Conservation (phyloP, 1,140 invertebrate species). For the Pristionchus pacificus region DNA sequence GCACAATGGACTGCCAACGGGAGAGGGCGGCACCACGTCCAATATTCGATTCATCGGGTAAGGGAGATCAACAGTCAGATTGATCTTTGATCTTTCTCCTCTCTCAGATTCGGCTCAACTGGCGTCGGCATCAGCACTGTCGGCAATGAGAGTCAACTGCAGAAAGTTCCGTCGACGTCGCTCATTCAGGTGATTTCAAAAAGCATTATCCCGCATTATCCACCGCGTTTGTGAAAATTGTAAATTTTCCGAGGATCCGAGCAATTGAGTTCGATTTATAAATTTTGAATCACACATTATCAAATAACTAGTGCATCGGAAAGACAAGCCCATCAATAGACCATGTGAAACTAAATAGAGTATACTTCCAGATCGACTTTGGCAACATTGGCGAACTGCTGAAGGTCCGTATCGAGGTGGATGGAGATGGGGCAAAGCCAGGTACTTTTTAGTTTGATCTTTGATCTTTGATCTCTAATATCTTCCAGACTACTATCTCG, state of each 20-base stretch:
- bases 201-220: not conserved
- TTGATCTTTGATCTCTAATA: not conserved
- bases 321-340: no score
- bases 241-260: no score
- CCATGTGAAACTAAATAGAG: not conserved
- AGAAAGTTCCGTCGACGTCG: constrained; percentile 10
- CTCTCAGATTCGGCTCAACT: constrained; percentile 12
- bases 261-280: no score
- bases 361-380: constrained; percentile 30
- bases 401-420: constrained; percentile 35
- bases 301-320: no score
- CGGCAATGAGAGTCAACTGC: not conserved
- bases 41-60: constrained; percentile 26
- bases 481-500: constrained; percentile 31
- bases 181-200: not conserved
- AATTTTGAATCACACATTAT: no score
- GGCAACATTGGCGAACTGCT: constrained; percentile 32
- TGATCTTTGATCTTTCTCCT: no score
- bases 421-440: constrained; percentile 23
- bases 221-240: no score
- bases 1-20: constrained; percentile 25
- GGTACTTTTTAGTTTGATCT: not conserved
- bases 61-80: no score
- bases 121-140: constrained; percentile 1
- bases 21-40: constrained; percentile 34